Evolutionary conservation across 2,113 vertebrate genomes (phyloP), one percentile per base, ranked within the genome.

Genomic region (Donacobius atricapilla): DNA sequence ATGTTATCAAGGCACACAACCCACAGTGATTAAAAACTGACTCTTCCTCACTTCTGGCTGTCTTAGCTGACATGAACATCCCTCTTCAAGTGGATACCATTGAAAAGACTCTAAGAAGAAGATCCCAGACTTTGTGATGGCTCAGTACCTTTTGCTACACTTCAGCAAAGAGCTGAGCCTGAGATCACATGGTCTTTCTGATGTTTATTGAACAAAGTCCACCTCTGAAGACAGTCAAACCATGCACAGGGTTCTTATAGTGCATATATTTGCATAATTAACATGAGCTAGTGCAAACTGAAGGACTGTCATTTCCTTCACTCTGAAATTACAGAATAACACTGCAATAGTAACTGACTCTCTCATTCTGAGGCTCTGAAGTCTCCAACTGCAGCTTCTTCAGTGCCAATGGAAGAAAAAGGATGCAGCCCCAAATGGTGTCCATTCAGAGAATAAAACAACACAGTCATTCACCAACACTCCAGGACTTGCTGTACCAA

Each of bases 371-470:
- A 70, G 47, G 31, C 89, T 58, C 50, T 31, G 42, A 91, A 87
- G 44, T 60, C 53, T 88, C 53, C 79, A 93, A 94, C 50, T 80
- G 70, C 73, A 90, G 87, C 33, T 88, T 80, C 82, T 72, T 72
- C 64, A 39, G 78, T 66, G 68, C 71, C 90, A 95, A 17, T 9
- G 6, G 23, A 61, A 79, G 91, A 95, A 91, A 94, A 95, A 86
- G 85, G 75, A 87, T 88, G 82, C 87, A 95, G 85, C 63, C 63
- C 87, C 90, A 83, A 77, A 73, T 90, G 68, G 85, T 58, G 90
- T 48, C 75, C 90, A 93, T 93, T 97, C 87, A 92, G 83, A 83
- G 84, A 63, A 83, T 57, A 73, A 66, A 91, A 96, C 90, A 95
- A 80, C 1, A 5, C 39, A 11, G 35, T 39, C 50, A 90, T 90